phyloP scores from a whole-genome alignment of 2,888 invertebrate genomes.

The Stegana nigrithorax region DNA sequence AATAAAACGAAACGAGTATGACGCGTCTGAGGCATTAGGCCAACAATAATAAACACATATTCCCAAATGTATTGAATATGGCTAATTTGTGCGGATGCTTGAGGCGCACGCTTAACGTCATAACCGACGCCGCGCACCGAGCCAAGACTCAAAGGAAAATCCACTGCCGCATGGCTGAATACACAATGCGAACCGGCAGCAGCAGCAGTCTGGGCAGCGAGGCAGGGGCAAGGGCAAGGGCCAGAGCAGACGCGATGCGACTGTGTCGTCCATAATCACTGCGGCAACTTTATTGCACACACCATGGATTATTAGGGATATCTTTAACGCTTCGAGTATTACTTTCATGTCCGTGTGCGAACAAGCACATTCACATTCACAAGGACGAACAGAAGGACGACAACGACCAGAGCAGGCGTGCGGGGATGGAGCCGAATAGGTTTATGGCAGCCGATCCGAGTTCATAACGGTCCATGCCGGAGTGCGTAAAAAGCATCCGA shows the following conservation, averaged over 20 bases:
- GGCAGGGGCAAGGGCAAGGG: neutral
- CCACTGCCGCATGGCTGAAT: neutral
- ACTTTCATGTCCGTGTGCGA: constrained; percentile 1
- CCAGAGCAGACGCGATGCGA: neutral
- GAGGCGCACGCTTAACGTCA: neutral
- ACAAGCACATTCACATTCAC: no score
- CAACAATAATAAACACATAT: constrained; percentile 17
- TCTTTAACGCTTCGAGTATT: constrained; percentile 17
- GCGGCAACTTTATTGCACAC: constrained; percentile 15
- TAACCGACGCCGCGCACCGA: no score
- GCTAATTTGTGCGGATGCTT: constrained; percentile 11
- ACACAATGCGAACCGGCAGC: no score
- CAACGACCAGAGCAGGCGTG: no score
- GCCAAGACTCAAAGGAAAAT: neutral
- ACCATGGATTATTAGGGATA: constrained; percentile 19
- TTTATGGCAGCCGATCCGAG: constrained; percentile 15
- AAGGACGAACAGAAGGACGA: no score
- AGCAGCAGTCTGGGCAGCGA: neutral
- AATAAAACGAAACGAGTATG: no score
- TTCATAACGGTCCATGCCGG: neutral
- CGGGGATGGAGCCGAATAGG: constrained; percentile 1
- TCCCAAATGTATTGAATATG: constrained; percentile 5
- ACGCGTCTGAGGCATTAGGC: no score
- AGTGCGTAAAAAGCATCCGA: neutral
- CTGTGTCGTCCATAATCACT: constrained; percentile 11